phyloP scores from a whole-genome alignment of 2,113 vertebrate species.

The Arenaria interpres region DNA sequence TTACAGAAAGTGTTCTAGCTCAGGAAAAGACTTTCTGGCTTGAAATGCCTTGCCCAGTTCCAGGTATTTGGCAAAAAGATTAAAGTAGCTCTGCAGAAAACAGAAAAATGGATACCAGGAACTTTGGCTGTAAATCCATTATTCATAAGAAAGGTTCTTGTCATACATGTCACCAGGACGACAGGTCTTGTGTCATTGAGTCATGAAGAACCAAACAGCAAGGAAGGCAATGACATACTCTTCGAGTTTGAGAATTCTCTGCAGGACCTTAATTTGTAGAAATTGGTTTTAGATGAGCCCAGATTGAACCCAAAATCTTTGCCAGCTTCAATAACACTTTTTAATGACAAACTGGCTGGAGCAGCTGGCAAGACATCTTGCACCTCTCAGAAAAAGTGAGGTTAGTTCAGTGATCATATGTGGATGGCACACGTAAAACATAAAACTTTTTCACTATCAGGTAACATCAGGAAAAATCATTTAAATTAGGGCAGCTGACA shows the following conservation, averaged over 20 bases:
- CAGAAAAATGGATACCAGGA: background rate
- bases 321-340: background rate
- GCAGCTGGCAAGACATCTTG: constrained; percentile 21
- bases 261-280: background rate
- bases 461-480: background rate
- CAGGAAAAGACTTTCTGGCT: background rate
- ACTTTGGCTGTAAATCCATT: background rate
- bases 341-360: constrained; percentile 19
- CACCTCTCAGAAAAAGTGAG: background rate
- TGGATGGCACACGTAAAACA: rapidly evolving
- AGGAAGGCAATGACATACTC: background rate
- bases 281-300: constrained; percentile 4
- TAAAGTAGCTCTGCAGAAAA: background rate
- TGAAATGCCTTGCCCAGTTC: background rate
- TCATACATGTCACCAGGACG: background rate
- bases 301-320: background rate
- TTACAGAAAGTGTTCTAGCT: background rate
- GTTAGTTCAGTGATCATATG: background rate
- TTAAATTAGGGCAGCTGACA: background rate
- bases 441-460: background rate
- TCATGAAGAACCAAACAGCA: background rate
- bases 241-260: background rate
- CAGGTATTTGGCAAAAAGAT: background rate
- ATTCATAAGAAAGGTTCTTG: background rate
- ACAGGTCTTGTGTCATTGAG: background rate